phyloP scores from a whole-genome alignment of 2,888 invertebrate genomes.

The Hecatera dysodea region DNA sequence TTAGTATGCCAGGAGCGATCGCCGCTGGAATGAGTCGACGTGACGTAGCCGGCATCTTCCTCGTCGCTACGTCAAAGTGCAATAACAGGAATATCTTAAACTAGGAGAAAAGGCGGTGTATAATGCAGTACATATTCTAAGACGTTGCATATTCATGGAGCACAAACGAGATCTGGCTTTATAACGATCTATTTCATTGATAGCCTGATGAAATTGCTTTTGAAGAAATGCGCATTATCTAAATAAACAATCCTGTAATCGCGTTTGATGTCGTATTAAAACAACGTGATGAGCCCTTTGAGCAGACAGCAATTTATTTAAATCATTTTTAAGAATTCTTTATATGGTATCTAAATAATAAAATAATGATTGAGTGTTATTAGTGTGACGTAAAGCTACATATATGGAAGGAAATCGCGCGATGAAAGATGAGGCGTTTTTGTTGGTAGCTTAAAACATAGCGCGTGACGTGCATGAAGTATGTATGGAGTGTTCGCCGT shows the following conservation, averaged over 20 bases:
- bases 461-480: constrained; percentile 80
- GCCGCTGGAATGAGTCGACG: constrained; percentile 88
- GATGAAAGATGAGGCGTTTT: constrained; percentile 81
- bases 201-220: constrained; percentile 29
- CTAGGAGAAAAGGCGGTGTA: constrained; percentile 50
- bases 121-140: constrained; percentile 58
- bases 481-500: constrained; percentile 71
- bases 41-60: constrained; percentile 80
- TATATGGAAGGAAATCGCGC: constrained; percentile 78
- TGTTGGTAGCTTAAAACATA: constrained; percentile 77
- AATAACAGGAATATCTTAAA: constrained; percentile 82
- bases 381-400: constrained; percentile 77
- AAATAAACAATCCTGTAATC: constrained; percentile 30
- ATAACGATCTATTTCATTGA: constrained; percentile 32
- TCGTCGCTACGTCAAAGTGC: constrained; percentile 83
- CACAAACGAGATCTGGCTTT: constrained; percentile 29
- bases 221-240: constrained; percentile 15
- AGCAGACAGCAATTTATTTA: constrained; percentile 29
- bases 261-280: constrained; percentile 23
- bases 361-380: constrained; percentile 79
- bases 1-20: constrained; percentile 88
- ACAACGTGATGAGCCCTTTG: constrained; percentile 17
- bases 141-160: constrained; percentile 49
- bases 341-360: constrained; percentile 64
- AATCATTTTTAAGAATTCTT: constrained; percentile 26